These are phyloP conservation scores for Melanotaenia trifasciata DNA, from an alignment of 2,797 vertebrate species.

Conservation along the genomic window DNA sequence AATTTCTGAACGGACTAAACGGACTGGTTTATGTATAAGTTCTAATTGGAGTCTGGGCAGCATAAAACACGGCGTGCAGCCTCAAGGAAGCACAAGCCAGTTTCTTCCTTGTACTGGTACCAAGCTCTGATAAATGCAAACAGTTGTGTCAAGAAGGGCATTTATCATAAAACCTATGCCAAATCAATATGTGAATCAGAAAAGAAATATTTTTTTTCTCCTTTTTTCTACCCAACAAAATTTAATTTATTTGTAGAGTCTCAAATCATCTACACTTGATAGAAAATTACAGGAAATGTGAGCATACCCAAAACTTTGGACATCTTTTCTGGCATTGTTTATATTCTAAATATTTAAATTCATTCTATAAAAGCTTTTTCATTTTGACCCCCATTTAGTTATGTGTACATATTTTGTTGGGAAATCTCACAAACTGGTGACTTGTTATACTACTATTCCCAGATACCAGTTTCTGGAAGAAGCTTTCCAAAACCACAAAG, in stretches of 20 bases:
- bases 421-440: neutral
- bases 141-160: neutral
- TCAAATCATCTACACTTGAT: neutral
- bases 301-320: neutral
- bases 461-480: conserved; percentile 99
- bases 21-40: too few relatives aligned
- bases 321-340: neutral
- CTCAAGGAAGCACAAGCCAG: too few relatives aligned
- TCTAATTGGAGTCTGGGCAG: too few relatives aligned
- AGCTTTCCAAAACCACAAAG: conserved; percentile 97
- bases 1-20: too few relatives aligned
- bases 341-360: neutral
- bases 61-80: too few relatives aligned
- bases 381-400: neutral
- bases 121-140: neutral
- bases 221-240: neutral
- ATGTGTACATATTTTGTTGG: neutral
- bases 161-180: neutral
- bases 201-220: neutral
- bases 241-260: neutral
- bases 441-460: conserved; percentile 46
- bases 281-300: neutral
- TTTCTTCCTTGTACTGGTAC: too few relatives aligned
- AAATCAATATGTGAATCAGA: neutral
- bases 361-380: neutral